Conservation (phyloP, 2,113 vertebrate genomes). For the Phasianus colchicus region DNA sequence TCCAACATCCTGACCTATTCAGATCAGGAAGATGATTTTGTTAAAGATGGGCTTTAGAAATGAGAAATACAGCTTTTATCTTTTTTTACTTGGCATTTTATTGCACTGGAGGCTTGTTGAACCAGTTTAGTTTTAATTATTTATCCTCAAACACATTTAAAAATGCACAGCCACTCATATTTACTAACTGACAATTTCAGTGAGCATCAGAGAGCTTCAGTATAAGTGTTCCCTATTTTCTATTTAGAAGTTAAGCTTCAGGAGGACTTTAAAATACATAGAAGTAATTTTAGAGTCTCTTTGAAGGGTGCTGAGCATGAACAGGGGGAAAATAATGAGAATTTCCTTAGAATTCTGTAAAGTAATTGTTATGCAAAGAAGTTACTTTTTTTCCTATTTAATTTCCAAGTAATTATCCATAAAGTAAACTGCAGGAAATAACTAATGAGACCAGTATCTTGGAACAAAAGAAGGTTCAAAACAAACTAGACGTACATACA, state of each 20-base stretch:
- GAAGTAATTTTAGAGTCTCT: neutral
- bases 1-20: neutral
- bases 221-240: neutral
- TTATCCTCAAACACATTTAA: neutral
- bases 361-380: neutral
- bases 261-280: neutral
- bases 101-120: neutral
- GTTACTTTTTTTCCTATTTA: neutral
- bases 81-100: neutral
- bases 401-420: neutral
- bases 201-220: neutral
- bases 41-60: neutral
- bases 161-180: neutral
- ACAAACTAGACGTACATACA: neutral
- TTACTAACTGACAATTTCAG: neutral
- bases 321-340: neutral
- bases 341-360: neutral
- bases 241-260: neutral
- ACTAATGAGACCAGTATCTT: neutral
- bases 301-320: neutral
- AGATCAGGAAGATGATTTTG: neutral
- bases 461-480: neutral
- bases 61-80: neutral
- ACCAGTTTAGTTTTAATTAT: slow-evolving; percentile 1
- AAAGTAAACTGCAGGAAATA: neutral